Evolutionary conservation across 2,888 invertebrate genomes (phyloP).

Genomic region (Tiliacea citrago): DNA sequence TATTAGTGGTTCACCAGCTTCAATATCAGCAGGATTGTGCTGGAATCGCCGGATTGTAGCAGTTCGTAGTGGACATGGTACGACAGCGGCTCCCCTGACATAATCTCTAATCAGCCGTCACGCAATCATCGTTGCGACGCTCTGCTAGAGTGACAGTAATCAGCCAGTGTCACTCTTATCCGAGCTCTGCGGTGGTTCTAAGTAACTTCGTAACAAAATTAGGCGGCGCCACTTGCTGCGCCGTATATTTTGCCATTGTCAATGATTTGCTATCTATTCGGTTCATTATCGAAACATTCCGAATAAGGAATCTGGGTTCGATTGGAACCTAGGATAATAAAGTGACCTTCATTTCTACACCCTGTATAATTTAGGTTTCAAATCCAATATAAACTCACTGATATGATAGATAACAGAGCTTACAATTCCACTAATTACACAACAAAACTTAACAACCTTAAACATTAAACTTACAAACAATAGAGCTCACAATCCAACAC

Average conservation of each 20-base stretch:
- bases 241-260: neutral
- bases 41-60: neutral
- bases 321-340: constrained; percentile 15
- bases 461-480: accelerated
- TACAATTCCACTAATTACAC: constrained; percentile 14
- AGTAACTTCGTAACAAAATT: neutral
- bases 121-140: neutral
- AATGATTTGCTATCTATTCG: constrained; percentile 3
- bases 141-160: neutral
- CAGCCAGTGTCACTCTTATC: neutral
- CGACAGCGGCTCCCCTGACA: neutral
- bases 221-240: neutral
- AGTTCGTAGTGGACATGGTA: neutral
- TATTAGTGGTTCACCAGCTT: neutral
- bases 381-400: constrained; percentile 25
- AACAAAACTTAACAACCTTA: neutral
- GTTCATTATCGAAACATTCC: constrained; percentile 23
- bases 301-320: neutral
- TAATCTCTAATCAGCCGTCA: neutral
- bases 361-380: constrained; percentile 26
- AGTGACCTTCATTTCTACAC: constrained; percentile 29
- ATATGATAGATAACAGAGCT: constrained; percentile 9
- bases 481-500: constrained; percentile 17
- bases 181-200: neutral
- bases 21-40: no score